Evolutionary conservation across 1,140 invertebrate genomes (phyloP), one percentile per base, ranked within the genome.

Genomic region (Bombus soroeensis): DNA sequence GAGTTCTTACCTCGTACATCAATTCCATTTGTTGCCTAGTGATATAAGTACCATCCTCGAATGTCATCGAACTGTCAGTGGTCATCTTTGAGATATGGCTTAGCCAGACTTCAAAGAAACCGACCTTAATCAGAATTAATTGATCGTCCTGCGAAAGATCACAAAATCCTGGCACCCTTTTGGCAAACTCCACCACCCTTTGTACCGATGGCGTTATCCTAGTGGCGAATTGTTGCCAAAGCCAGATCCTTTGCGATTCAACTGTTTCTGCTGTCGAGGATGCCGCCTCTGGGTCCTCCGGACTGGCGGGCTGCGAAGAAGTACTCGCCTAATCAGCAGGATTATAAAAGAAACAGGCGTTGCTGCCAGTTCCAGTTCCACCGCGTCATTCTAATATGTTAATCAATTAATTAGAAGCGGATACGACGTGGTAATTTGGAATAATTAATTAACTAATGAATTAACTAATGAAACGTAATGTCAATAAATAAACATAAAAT

Each of bases 101-200:
- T 80, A 99, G 95, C 99, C 99, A 99, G 75, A 99, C 97, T 95
- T 99, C 99, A 94, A 99, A 99, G 96, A 99, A 99, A 59, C 98
- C 98, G 90, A 98, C 96, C 96, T 99, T 99, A 91, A 99, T 98
- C 66, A 99, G 96, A 89, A 99, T 98, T 78, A 99, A 96, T 95
- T 99, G 98, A 95, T 99, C 98, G 91, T 99, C 98, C 95, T 99
- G 98, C 37, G 97, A 97, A 77, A 99, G 96, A 76, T 97, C 97
- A 91, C 97, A 96, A 95, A 99, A 99, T 86, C 98, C 98, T 62
- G 98, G 98, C 86, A 99, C 97, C 91, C 97, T 96, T 95, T 99
- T 99, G 37, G 98, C 98, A 94, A 99, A 99, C 93, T 99, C 98
- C 12, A 99, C 98, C 88, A 99, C 97, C 94, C 97, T 97, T 92